These are phyloP conservation scores for Ceriagrion tenellum DNA, from an alignment of 2,888 invertebrate species.

Conservation along the genomic window DNA sequence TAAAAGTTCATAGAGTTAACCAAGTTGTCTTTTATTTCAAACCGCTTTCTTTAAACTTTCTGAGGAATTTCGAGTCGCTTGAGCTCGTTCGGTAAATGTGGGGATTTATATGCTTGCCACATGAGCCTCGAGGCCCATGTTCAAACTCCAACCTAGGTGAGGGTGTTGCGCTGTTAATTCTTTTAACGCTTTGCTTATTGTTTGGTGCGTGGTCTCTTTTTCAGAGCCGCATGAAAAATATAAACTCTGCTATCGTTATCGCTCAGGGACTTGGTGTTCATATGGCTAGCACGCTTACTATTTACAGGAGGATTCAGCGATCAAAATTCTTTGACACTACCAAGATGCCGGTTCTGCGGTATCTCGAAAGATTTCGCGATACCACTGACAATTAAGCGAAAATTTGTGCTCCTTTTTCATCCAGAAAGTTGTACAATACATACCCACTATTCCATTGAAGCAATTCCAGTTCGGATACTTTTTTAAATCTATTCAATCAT, in stretches of 20 bases:
- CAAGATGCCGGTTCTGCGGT: no score
- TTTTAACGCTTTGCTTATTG: not conserved
- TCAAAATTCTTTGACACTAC: no score
- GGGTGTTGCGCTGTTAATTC: not conserved
- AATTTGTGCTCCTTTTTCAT: no score
- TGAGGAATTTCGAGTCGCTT: not conserved
- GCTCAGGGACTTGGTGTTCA: not conserved
- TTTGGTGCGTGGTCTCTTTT: not conserved
- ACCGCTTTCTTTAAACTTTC: not conserved
- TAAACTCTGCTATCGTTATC: not conserved
- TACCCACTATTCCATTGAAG: no score
- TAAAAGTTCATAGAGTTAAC: no score
- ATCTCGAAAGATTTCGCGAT: no score
- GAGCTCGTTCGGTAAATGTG: not conserved
- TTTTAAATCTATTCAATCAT: no score
- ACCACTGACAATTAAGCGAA: no score
- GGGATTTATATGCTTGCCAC: not conserved
- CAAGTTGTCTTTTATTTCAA: no score
- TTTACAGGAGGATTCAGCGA: not conserved
- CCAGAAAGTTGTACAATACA: no score
- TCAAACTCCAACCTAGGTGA: not conserved
- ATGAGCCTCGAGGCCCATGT: not conserved
- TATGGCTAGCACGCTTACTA: not conserved
- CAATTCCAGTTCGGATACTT: no score
- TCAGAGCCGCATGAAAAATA: not conserved